Percentiles rank a stretch among this genome's conserved stretches.
phyloP scores from a whole-genome alignment of 2,113 vertebrate genomes.

The Damaliscus lunatus region DNA sequence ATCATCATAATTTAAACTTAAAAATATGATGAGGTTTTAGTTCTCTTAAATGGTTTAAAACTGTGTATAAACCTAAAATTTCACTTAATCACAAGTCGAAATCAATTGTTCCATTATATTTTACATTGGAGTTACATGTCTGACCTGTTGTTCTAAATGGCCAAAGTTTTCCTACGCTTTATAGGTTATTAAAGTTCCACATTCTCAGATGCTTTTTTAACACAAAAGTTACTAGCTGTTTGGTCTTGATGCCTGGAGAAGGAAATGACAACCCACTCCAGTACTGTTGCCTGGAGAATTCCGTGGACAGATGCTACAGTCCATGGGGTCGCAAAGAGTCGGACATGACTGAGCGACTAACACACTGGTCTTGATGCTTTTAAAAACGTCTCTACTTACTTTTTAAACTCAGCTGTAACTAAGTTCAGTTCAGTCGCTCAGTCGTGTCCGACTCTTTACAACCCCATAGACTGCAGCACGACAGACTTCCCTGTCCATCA shows the following conservation, averaged over 20 bases:
- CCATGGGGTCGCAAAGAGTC: background rate
- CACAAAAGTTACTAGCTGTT: background rate
- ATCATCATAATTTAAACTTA: background rate
- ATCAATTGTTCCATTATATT: background rate
- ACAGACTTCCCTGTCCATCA: background rate
- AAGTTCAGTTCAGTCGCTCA: background rate
- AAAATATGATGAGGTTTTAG: slow-evolving; percentile 11
- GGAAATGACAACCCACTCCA: background rate
- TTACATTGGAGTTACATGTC: slow-evolving; percentile 25
- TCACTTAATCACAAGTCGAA: slow-evolving; percentile 33
- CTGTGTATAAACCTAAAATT: background rate
- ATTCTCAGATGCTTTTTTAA: slow-evolving; percentile 7
- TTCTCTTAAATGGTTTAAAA: background rate
- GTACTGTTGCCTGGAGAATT: background rate
- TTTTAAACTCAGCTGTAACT: background rate
- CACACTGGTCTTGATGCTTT: background rate
- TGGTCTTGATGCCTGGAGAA: background rate
- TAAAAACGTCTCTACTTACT: background rate
- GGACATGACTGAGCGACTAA: background rate
- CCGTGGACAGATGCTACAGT: background rate
- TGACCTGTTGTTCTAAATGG: background rate
- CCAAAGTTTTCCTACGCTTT: background rate
- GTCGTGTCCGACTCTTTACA: background rate
- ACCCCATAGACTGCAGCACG: background rate
- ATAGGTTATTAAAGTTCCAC: background rate